A percentile compares a stretch with the other conserved stretches of the same genome.
These are phyloP conservation scores for Virgularia gustaviana DNA, from an alignment of 92 coral and sea anemone genomes.

Conservation along the genomic window DNA sequence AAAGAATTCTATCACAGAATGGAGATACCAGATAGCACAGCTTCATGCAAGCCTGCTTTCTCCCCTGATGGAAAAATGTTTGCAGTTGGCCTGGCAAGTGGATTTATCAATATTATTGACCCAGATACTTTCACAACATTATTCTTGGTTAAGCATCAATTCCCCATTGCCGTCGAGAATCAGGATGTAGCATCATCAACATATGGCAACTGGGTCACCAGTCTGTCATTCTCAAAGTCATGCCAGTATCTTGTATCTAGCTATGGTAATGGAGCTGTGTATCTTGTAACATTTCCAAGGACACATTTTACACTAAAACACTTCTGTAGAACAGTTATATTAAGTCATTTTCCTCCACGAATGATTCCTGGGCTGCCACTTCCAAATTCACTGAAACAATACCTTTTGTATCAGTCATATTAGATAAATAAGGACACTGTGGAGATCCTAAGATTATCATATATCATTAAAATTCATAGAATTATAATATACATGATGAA, in stretches of 20 bases:
- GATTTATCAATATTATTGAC: slow-evolving; percentile 8
- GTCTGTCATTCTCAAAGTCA: slow-evolving; percentile 32
- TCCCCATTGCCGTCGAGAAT: neutral
- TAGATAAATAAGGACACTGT: neutral
- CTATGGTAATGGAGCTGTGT: neutral
- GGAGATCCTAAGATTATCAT: too few relatives aligned
- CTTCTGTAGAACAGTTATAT: slow-evolving; percentile 14
- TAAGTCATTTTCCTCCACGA: slow-evolving; percentile 6
- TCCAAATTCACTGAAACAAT: slow-evolving; percentile 23
- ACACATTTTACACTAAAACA: slow-evolving; percentile 20
- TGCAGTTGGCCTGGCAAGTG: slow-evolving; percentile 9
- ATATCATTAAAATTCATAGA: too few relatives aligned
- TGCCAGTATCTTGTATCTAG: slow-evolving; percentile 18
- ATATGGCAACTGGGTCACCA: neutral
- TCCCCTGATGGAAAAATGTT: slow-evolving; percentile 21
- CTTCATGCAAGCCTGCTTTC: neutral
- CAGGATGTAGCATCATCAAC: neutral
- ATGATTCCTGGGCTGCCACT: slow-evolving; percentile 5
- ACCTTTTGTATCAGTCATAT: slow-evolving; percentile 10
- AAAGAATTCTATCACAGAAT: neutral
- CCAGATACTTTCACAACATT: slow-evolving; percentile 11
- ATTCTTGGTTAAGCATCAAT: neutral
- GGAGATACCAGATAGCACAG: neutral
- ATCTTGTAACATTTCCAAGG: slow-evolving; percentile 5
- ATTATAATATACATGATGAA: too few relatives aligned